Evolutionary conservation across 2,888 invertebrate species (phyloP), one percentile per base, ranked within the genome.

Genomic region (Steromphala cineraria): DNA sequence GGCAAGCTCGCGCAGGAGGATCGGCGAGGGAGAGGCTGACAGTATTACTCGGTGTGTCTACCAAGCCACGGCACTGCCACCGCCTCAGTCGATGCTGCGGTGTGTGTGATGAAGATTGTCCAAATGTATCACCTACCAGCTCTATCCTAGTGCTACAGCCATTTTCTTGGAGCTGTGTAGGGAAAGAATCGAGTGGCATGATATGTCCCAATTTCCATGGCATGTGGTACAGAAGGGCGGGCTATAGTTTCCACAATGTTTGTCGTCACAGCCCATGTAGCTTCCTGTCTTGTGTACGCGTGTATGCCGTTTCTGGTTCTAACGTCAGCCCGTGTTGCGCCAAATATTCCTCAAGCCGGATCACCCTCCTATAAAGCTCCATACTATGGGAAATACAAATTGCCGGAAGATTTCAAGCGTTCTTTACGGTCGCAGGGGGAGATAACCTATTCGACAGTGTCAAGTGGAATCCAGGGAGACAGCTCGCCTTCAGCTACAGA

Each of bases 121-220:
- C 71, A 17, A 36, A 36, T 71, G 71, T 71, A 36, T 40, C 46
- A 4, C 46, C 40, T 71, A 40, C 19, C 71, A 71, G 71, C 40
- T 71, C 40, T 31, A 71, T 71, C 71, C 71, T 40, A 36, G 31
- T 71, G 36, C 24, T 31, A 71, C 40, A 36, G 71, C 40, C 71
- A 71, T 71, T 40, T 62, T 71, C 71, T 40, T 36, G 40, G 71
- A 71, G 71, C 36, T 19, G 71, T 36, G 71, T 71, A 36, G n/a
- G 71, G n/a, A 71, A 71, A 71, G 71, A 71, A 71, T 28, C 71
- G 71, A 71, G 71, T 71, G 71, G 71, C 28, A 71, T 71, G 71
- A 71, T 71, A 71, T 71, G 71, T 71, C 40, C 71, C 71, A 71
- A 71, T 71, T 71, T 71, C 71, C 71, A 71, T 71, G 71, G 71